Evolutionary conservation across 2,888 invertebrate genomes (phyloP).

Genomic region (Caenorhabditis sp.): DNA sequence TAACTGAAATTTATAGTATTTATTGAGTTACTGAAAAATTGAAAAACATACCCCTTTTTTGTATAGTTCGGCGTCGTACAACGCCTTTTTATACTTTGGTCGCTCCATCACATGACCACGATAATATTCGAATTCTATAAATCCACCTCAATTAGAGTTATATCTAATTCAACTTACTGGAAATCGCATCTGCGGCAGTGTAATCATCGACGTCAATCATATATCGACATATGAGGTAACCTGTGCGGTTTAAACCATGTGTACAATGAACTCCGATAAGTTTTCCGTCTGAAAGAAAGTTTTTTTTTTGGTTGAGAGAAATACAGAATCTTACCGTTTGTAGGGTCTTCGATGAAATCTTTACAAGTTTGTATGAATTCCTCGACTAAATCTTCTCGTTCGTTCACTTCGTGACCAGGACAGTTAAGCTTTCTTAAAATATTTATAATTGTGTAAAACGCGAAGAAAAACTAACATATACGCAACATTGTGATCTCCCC

Average conservation of each 20-base stretch:
- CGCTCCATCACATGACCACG: constrained; percentile 48
- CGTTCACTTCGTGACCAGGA: constrained; percentile 58
- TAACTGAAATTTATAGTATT: neutral
- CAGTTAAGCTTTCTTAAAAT: constrained; percentile 48
- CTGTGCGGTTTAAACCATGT: constrained; percentile 75
- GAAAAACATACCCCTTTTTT: neutral
- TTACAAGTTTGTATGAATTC: constrained; percentile 48
- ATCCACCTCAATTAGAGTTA: neutral
- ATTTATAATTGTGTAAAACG: neutral
- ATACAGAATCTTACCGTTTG: constrained; percentile 27
- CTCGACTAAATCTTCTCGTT: constrained; percentile 49
- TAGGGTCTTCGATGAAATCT: constrained; percentile 24
- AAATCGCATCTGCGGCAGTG: constrained; percentile 45
- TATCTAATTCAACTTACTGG: constrained; percentile 17
- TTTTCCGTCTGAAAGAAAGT: constrained; percentile 29
- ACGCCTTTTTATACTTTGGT: constrained; percentile 26
- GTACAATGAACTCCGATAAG: constrained; percentile 75
- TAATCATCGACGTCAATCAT: constrained; percentile 48
- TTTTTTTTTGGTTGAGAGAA: neutral
- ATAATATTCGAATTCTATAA: constrained; percentile 42
- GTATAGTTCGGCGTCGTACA: constrained; percentile 32
- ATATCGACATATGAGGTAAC: constrained; percentile 73
- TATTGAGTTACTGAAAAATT: neutral
- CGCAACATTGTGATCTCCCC: constrained; percentile 43
- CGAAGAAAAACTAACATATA: constrained; percentile 38